Evolutionary conservation across 2,888 invertebrate genomes (phyloP), one percentile per base, ranked within the genome.

Genomic region (Podotricha telesiphe): DNA sequence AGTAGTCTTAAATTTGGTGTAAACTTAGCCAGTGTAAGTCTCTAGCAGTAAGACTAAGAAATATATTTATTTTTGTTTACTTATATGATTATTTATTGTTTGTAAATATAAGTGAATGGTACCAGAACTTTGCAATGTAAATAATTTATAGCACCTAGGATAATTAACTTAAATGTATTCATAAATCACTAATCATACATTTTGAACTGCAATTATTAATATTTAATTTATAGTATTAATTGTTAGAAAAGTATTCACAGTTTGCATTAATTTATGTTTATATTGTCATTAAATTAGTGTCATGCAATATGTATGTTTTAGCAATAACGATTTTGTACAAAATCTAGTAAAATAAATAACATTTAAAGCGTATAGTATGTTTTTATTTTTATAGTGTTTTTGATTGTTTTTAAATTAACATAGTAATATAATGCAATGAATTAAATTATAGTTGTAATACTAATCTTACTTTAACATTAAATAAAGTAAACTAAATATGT

Each of bases 91-190:
- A 2, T 53, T 67, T 20, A 5, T 51, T 67, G 53, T 61, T 20
- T 64, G 70, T 70, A 68, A 65, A 70, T 70, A 61, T 45, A 19
- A 4, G 28, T 22, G 28, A 50, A 6, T 74, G 70, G 74, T 65
- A 75, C 72, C 74, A 62, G 73, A 69, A 55, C 71, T 74, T 74
- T 80, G 83, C 82, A 80, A 81, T 83, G 79, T 83, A 81, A 70
- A 70, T 67, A 65, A 40, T 67, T 61, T 5, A 28, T 56, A 68
- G 58, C 37, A 50, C 65, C 68, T 70, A 68, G 70, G 53, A 67
- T 68, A 68, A 65, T 28, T 67, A 67, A 67, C 50, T 42, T 56
- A n/a, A n/a, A 70, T 22, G 58, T 69, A 62, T 47, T 28, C 48
- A 47, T 28, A 61, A 22, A 47, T 17, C 47, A 48, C 69, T 71